Evolutionary conservation across 2,113 vertebrate genomes (phyloP).

Genomic region (Atractosteus spatula): DNA sequence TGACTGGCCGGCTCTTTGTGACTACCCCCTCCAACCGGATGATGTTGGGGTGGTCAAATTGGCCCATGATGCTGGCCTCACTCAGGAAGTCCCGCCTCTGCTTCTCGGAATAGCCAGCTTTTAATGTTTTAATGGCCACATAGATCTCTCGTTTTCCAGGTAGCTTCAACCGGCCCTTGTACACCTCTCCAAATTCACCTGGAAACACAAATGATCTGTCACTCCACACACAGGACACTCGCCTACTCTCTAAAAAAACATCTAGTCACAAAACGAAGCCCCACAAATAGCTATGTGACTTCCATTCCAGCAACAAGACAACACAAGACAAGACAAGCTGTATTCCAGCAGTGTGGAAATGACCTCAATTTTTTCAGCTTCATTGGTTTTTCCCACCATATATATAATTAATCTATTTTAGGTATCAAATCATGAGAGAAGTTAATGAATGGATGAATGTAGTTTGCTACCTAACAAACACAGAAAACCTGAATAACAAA

Average conservation of each 20-base stretch:
- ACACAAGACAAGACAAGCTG: conserved; percentile 4
- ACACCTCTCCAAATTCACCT: conserved; percentile 98
- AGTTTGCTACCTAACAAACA: too few relatives aligned
- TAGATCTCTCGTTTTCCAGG: conserved; percentile 94
- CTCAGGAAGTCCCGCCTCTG: conserved; percentile 95
- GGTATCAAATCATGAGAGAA: too few relatives aligned
- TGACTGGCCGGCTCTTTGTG: conserved; percentile 95
- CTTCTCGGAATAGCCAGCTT: conserved; percentile 93
- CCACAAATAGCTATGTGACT: too few relatives aligned
- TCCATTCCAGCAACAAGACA: too few relatives aligned
- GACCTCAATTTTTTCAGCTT: too few relatives aligned
- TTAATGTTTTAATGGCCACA: conserved; percentile 95
- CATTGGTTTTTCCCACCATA: too few relatives aligned
- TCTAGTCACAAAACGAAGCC: too few relatives aligned
- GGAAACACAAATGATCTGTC: conserved; percentile 14
- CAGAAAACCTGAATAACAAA: too few relatives aligned
- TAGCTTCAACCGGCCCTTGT: conserved; percentile 92
- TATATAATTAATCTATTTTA: too few relatives aligned
- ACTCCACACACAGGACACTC: not conserved
- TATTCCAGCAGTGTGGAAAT: conserved; percentile 8
- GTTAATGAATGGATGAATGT: too few relatives aligned
- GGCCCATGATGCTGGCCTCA: conserved; percentile 97
- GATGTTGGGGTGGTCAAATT: conserved; percentile 97
- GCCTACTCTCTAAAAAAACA: not conserved
- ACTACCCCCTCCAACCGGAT: conserved; percentile 95